phyloP scores from a whole-genome alignment of 37 sponge, comb jelly and placozoan genomes.

The Eunapius fragilis region DNA sequence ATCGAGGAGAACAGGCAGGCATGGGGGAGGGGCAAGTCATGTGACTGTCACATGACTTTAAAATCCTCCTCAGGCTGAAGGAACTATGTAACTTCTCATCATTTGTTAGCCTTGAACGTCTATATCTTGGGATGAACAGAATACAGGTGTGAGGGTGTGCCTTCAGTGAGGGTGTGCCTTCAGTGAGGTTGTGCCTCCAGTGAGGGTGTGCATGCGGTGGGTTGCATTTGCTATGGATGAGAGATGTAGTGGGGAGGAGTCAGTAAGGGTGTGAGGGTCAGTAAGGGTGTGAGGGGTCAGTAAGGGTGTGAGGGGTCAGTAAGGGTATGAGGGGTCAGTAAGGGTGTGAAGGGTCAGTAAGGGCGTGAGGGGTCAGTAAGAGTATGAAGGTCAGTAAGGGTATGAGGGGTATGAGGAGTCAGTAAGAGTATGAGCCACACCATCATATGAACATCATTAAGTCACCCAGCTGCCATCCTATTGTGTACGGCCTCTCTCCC shows the following conservation, averaged over 20 bases:
- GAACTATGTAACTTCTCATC: conserved; percentile 75
- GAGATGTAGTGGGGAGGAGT: not conserved
- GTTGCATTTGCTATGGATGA: too few species aligned
- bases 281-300: not conserved
- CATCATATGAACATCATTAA: not conserved
- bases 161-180: not conserved
- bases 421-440: too few species aligned
- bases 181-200: too few species aligned
- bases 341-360: too few species aligned
- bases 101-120: conserved; percentile 64
- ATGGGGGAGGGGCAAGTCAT: not conserved
- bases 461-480: not conserved
- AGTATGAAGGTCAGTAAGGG: too few species aligned
- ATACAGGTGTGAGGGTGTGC: conserved; percentile 62
- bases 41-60: not conserved
- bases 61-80: conserved; percentile 45
- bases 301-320: too few species aligned
- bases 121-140: conserved; percentile 89
- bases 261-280: not conserved
- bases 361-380: too few species aligned
- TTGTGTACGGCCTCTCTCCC: too few species aligned
- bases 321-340: too few species aligned
- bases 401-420: too few species aligned
- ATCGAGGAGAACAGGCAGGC: conserved; percentile 90
- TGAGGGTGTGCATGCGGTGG: too few species aligned